Percentiles rank a stretch among this genome's conserved stretches.
phyloP scores from a whole-genome alignment of 2,797 vertebrate species.

The Triplophysa yarkandensis region DNA sequence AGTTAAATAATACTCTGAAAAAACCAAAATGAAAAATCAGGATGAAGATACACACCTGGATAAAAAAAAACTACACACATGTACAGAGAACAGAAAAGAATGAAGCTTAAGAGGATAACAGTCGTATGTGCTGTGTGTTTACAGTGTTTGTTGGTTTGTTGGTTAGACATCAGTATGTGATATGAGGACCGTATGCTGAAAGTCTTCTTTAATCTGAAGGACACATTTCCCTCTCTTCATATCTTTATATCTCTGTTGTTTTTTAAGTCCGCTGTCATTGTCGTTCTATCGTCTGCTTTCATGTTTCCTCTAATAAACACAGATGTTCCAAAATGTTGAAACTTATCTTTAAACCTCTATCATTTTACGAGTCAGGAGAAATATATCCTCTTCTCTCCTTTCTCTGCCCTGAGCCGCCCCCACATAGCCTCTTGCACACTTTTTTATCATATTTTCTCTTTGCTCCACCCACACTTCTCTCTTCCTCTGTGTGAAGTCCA shows the following conservation, averaged over 20 bases:
- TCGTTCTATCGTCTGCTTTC: constrained; percentile 22
- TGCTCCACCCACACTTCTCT: constrained; percentile 44
- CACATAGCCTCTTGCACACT: constrained; percentile 21
- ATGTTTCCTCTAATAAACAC: constrained; percentile 34
- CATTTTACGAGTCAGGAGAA: constrained; percentile 43
- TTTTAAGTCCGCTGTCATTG: constrained; percentile 19
- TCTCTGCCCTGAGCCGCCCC: constrained; percentile 35
- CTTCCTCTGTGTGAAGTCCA: constrained; percentile 38
- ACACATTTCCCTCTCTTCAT: constrained; percentile 8
- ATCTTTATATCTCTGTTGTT: constrained; percentile 16
- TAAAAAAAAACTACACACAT: neutral
- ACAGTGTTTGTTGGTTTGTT: constrained; percentile 3
- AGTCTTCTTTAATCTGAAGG: constrained; percentile 16
- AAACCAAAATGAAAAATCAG: too few relatives aligned
- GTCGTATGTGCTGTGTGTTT: constrained; percentile 6
- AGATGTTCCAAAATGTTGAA: constrained; percentile 47
- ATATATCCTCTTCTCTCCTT: constrained; percentile 34
- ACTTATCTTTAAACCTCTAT: constrained; percentile 46
- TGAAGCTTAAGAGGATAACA: neutral
- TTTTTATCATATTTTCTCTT: constrained; percentile 40
- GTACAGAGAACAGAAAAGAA: neutral
- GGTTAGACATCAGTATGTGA: neutral
- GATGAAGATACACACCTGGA: neutral
- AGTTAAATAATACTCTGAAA: too few relatives aligned
- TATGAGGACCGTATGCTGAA: constrained; percentile 11